Base-by-base conservation (phyloP, 1,140 invertebrate genomes). In the Pristionchus pacificus region DNA sequence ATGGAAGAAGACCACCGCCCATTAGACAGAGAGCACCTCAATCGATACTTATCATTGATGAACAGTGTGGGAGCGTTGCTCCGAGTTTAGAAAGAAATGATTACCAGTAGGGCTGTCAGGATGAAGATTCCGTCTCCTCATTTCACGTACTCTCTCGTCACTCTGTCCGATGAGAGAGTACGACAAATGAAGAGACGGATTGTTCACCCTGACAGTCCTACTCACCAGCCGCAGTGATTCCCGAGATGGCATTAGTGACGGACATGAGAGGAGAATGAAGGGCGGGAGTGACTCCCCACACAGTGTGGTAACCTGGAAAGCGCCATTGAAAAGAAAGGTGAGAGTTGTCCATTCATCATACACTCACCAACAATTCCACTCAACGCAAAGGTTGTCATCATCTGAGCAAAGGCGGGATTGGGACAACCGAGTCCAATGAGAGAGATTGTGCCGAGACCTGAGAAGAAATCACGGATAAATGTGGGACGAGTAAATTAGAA, bases 221-320 rank as follows among this genome's bases (percentile, higher is more conserved):
- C n/a, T 19, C 6, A 49, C 38, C 92, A 25, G 93, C 92, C 63
- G 92, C 91, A 0, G 92, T 94, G 75, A 93, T 92, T 29, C 92
- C 92, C 24, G 91, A 93, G 76, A 95, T 91, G 68, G 92, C 92
- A 85, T 95, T 95, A 1, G 92, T 95, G 0, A 94, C 92, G 1
- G 91, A 92, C 92, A 95, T 95, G 19, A 95, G 87, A 2, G 92
- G 92, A 2, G 91, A 93, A 85, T 94, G 92, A 6, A 94, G 87
- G 32, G 92, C 91, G 27, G 92, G 92, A 15, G 91, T 91, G 3
- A 95, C 92, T 60, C 91, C 91, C 92, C 92, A 95, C 27, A 95
- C 92, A 2, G 92, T 93, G 85, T 94, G 91, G 85, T 93, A 89
- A 88, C 87, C 87, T 87, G 75, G 55, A 76, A 71, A 15, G 32